Evolutionary conservation across 2,113 vertebrate genomes (phyloP).

Genomic region (Sylvietta virens): DNA sequence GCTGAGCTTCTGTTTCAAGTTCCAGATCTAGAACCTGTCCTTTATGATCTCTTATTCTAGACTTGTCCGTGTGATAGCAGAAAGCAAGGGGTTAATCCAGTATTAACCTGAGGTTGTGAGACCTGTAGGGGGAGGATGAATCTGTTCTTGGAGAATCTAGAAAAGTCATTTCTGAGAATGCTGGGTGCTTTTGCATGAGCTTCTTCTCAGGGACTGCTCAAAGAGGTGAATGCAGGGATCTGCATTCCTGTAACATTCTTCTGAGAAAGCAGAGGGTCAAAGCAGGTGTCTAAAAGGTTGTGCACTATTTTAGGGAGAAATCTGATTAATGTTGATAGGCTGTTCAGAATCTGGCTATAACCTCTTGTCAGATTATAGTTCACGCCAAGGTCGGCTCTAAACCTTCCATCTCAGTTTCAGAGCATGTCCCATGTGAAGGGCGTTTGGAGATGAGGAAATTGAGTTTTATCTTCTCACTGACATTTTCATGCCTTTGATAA

Average conservation of each 20-base stretch:
- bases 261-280: background rate
- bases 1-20: background rate
- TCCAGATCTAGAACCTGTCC: background rate
- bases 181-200: background rate
- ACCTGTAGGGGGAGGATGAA: background rate
- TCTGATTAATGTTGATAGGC: slow-evolving; percentile 70
- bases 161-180: background rate
- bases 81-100: background rate
- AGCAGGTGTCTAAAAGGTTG: slow-evolving; percentile 68
- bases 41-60: background rate
- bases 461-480: background rate
- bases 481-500: background rate
- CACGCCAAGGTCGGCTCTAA: slow-evolving; percentile 40
- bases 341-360: slow-evolving; percentile 50
- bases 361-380: slow-evolving; percentile 65
- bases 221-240: background rate
- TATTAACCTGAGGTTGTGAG: background rate
- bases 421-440: slow-evolving; percentile 43
- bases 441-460: slow-evolving; percentile 19
- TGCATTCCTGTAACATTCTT: background rate
- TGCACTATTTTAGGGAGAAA: slow-evolving; percentile 70
- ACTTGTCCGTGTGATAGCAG: background rate
- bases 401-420: slow-evolving; percentile 53
- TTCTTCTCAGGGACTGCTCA: background rate
- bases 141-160: background rate